phyloP scores from a whole-genome alignment of 2,113 vertebrate species.

The Athene cunicularia region DNA sequence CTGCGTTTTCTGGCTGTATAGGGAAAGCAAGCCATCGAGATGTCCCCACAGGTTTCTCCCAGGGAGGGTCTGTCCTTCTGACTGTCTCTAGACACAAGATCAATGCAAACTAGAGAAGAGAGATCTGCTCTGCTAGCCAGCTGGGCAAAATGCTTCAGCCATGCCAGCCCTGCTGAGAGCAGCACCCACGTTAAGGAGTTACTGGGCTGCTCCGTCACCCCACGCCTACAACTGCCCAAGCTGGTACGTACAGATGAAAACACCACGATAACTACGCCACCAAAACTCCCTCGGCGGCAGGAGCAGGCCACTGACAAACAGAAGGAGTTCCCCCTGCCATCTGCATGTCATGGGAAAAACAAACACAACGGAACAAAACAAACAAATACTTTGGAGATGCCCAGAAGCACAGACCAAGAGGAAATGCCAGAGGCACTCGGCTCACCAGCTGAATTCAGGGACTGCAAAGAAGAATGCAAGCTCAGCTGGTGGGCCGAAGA shows the following conservation, averaged over 20 bases:
- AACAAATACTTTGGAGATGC: constrained; percentile 65
- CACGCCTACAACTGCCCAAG: background rate
- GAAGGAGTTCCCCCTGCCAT: constrained; percentile 26
- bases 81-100: background rate
- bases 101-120: background rate
- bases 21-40: background rate
- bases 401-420: constrained; percentile 72
- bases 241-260: constrained; percentile 19
- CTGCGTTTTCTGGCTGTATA: constrained; percentile 19
- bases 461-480: constrained; percentile 83
- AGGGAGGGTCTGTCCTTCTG: background rate
- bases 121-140: background rate
- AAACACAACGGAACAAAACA: constrained; percentile 52
- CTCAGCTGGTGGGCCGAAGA: constrained; percentile 82
- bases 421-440: constrained; percentile 64
- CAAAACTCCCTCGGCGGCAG: background rate
- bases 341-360: constrained; percentile 56
- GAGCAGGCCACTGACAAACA: constrained; percentile 66
- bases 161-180: background rate
- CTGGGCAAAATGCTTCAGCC: background rate
- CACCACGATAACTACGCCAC: background rate
- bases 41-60: background rate
- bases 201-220: background rate
- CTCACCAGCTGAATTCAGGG: constrained; percentile 82
- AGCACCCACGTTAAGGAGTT: constrained; percentile 43